Base-by-base conservation (phyloP, 2,113 vertebrate genomes). In the Chionomys nivalis region DNA sequence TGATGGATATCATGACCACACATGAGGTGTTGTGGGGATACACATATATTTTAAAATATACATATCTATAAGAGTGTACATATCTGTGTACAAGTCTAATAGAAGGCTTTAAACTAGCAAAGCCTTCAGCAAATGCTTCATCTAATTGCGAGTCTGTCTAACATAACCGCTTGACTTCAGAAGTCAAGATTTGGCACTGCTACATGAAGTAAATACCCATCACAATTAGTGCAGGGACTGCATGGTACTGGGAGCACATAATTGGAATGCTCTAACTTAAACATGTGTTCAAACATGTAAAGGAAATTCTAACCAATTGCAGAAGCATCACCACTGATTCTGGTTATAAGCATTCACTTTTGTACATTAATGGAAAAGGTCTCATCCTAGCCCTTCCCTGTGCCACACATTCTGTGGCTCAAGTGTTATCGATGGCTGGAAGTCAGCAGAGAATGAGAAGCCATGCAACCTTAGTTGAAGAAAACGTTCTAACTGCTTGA, bases 1-100 rank as follows among this genome's bases (percentile, higher is more conserved):
- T 97, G 97, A 97, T 97, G 96, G 95, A 89, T 97, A 95, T 93
- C 94, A 77, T 98, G 97, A 95, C 97, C 97, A 98, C 96, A 97
- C 97, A 96, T 97, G 97, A 97, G 96, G 92, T 96, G 89, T 96
- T 96, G 95, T 96, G 94, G 95, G 97, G 92, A 91, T 93, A 92
- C 94, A 95, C 91, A 89, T 94, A 94, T 96, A 97, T 95, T 94
- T 96, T 97, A 97, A 98, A 95, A 92, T 97, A 98, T 79, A 97
- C 96, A 95, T 96, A 94, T 79, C 93, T 96, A 63, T n/a, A 95
- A 97, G 97, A 83, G 96, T 97, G 94, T 86, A 97, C 90, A 93
- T 97, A 94, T 93, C 95, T 94, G 87, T 96, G 78, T 93, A 93
- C 89, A 63, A 58, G 14, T 93, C 93, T 90, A 78, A 86, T 90